These are phyloP conservation scores for Drosophila birchii DNA, from an alignment of 2,888 invertebrate genomes.

Conservation along the genomic window DNA sequence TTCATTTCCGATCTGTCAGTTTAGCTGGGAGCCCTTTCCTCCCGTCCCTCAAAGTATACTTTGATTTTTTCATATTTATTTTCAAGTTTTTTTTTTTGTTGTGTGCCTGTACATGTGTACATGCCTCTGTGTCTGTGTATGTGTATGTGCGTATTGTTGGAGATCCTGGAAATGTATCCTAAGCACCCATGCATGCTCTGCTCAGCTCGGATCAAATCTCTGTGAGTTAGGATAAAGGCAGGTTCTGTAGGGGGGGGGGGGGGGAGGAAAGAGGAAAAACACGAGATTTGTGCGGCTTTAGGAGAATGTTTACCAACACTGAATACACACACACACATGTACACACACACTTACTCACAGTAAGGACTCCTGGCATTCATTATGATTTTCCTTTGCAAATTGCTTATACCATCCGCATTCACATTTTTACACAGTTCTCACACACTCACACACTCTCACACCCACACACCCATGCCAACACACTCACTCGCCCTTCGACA, in stretches of 20 bases:
- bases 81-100: conserved; percentile 13
- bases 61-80: conserved; percentile 33
- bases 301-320: conserved; percentile 27
- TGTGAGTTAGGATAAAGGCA: conserved; percentile 22
- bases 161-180: conserved; percentile 50
- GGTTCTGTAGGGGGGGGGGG: not conserved
- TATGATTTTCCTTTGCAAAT: conserved; percentile 42
- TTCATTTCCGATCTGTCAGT: conserved; percentile 25
- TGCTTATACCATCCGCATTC: conserved; percentile 35
- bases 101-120: conserved; percentile 32
- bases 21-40: conserved; percentile 14
- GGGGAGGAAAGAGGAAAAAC: not conserved
- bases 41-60: not conserved
- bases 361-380: conserved; percentile 38
- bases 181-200: conserved; percentile 43
- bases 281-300: conserved; percentile 30
- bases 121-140: conserved; percentile 26
- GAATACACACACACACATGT: conserved; percentile 30
- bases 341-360: conserved; percentile 30
- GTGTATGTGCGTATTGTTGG: conserved; percentile 53
- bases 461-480: not conserved
- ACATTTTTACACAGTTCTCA: conserved; percentile 17
- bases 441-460: conserved; percentile 1
- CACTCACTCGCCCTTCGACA: conserved; percentile 21
- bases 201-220: conserved; percentile 43